phyloP scores from a whole-genome alignment of 2,888 invertebrate species.

The Tuta absoluta region DNA sequence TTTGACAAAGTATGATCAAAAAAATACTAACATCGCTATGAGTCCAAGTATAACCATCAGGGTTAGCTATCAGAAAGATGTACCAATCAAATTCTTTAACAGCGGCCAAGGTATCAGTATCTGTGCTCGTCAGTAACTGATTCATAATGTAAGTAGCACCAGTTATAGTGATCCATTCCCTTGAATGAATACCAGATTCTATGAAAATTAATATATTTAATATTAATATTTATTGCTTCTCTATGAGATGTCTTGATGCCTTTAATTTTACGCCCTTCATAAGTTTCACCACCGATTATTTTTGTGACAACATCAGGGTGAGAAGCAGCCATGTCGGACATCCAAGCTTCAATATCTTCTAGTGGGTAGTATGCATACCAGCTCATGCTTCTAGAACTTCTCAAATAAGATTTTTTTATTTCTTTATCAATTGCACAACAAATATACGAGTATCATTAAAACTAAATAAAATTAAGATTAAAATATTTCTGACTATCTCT shows the following conservation, averaged over 20 bases:
- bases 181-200: slow-evolving; percentile 84
- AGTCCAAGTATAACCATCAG: slow-evolving; percentile 88
- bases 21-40: slow-evolving; percentile 77
- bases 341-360: slow-evolving; percentile 82
- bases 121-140: slow-evolving; percentile 80
- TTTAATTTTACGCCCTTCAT: slow-evolving; percentile 69
- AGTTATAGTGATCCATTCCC: slow-evolving; percentile 89
- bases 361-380: slow-evolving; percentile 84
- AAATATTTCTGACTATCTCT: too few relatives aligned
- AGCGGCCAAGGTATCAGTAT: slow-evolving; percentile 65
- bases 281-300: slow-evolving; percentile 64
- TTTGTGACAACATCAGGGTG: slow-evolving; percentile 71
- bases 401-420: slow-evolving; percentile 52
- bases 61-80: slow-evolving; percentile 87
- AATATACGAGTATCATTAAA: slow-evolving; percentile 24
- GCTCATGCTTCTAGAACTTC: slow-evolving; percentile 60
- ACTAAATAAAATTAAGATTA: too few relatives aligned
- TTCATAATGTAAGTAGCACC: slow-evolving; percentile 82
- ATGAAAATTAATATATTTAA: too few relatives aligned
- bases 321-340: slow-evolving; percentile 70
- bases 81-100: slow-evolving; percentile 86
- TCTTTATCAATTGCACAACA: slow-evolving; percentile 79
- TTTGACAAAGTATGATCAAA: too few relatives aligned
- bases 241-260: slow-evolving; percentile 76
- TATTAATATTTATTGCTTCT: slow-evolving; percentile 49